phyloP scores from a whole-genome alignment of 2,113 vertebrate species.

The Lipophrys pholis region DNA sequence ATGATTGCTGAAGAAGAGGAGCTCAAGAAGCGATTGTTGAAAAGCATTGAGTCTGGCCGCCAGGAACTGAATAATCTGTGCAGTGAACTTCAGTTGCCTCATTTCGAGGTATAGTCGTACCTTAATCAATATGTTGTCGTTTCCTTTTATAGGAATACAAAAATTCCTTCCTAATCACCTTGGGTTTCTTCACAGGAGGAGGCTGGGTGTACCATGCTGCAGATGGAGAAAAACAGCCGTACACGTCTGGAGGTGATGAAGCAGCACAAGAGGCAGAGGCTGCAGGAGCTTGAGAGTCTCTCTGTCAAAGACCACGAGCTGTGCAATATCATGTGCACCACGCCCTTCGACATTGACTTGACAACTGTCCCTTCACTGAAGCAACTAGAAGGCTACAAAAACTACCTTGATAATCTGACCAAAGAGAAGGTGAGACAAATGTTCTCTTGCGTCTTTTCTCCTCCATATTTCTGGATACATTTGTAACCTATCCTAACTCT shows the following conservation, averaged over 20 bases:
- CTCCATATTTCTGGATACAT: background rate
- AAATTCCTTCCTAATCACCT: too few species aligned
- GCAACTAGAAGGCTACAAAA: slow-evolving; percentile 84
- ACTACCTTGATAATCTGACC: slow-evolving; percentile 79
- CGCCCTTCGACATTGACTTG: slow-evolving; percentile 69
- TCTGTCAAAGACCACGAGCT: slow-evolving; percentile 86
- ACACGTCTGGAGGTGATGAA: slow-evolving; percentile 84
- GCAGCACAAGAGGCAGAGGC: slow-evolving; percentile 89
- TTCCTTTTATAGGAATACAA: background rate
- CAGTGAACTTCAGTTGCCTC: slow-evolving; percentile 85
- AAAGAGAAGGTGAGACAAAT: slow-evolving; percentile 83
- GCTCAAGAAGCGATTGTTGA: slow-evolving; percentile 87
- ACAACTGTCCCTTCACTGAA: slow-evolving; percentile 83
- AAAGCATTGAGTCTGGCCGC: slow-evolving; percentile 81
- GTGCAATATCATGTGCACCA: slow-evolving; percentile 86
- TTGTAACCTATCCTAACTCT: background rate
- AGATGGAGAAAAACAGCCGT: slow-evolving; percentile 90
- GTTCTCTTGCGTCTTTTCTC: background rate
- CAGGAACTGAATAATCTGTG: slow-evolving; percentile 84
- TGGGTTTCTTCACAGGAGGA: slow-evolving; percentile 77
- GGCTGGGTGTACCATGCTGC: slow-evolving; percentile 86
- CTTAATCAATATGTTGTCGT: background rate
- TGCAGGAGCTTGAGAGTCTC: slow-evolving; percentile 86
- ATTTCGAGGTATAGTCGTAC: slow-evolving; percentile 82
- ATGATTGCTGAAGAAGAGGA: slow-evolving; percentile 93